Conservation (phyloP, 2,888 invertebrate genomes). For the Drosophila emarginata region DNA sequence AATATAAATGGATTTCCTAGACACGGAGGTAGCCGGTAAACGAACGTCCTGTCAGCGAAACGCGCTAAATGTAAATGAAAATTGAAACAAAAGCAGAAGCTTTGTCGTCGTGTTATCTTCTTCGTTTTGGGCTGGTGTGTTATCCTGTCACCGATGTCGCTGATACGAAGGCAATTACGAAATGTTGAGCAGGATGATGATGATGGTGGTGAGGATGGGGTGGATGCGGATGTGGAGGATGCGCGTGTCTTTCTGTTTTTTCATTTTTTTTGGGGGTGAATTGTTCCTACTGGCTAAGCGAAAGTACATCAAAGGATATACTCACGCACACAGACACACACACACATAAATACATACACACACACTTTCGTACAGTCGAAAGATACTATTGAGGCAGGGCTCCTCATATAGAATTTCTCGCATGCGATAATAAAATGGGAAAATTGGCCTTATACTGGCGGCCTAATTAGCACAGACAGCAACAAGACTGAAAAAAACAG, state of each 20-base stretch:
- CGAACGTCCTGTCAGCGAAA: constrained; percentile 73
- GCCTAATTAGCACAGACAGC: constrained; percentile 57
- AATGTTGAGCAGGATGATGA: constrained; percentile 16
- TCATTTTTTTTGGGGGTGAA: constrained; percentile 45
- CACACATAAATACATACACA: constrained; percentile 37
- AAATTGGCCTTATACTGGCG: constrained; percentile 44
- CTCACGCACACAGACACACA: constrained; percentile 38
- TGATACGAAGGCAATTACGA: constrained; percentile 28
- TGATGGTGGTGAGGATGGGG: constrained; percentile 20
- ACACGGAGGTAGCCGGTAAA: constrained; percentile 53
- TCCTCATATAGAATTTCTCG: constrained; percentile 58
- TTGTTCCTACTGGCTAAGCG: constrained; percentile 72
- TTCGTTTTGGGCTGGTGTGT: constrained; percentile 44
- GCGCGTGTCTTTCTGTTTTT: constrained; percentile 64
- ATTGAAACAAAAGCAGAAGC: constrained; percentile 52
- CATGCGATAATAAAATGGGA: constrained; percentile 53
- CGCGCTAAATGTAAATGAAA: constrained; percentile 74
- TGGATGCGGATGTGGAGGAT: constrained; percentile 66
- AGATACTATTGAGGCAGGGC: constrained; percentile 65
- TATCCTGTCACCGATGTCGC: constrained; percentile 51
- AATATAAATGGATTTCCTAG: neutral
- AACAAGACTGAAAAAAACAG: neutral
- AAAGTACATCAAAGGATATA: constrained; percentile 67
- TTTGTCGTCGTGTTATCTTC: constrained; percentile 32
- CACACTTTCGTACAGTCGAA: constrained; percentile 4